These are phyloP conservation scores for Gasterosteus nipponicus DNA, from an alignment of 2,113 vertebrate species.

Conservation along the genomic window DNA sequence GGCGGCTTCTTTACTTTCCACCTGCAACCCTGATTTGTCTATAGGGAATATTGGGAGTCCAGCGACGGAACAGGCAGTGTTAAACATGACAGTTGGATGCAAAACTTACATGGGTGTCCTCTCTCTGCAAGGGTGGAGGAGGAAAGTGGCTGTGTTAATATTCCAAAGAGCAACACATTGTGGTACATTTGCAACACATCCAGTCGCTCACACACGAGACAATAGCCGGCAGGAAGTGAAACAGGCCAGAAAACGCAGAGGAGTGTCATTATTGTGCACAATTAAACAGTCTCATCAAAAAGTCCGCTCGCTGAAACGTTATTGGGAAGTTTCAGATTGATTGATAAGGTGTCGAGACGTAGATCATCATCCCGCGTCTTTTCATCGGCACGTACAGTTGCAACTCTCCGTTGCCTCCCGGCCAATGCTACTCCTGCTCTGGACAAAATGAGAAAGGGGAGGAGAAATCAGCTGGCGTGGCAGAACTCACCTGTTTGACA, in stretches of 20 bases:
- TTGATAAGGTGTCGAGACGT: slow-evolving; percentile 60
- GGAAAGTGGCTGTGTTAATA: slow-evolving; percentile 75
- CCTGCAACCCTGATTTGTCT: slow-evolving; percentile 36
- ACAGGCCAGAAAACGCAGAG: slow-evolving; percentile 45
- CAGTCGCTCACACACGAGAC: slow-evolving; percentile 27
- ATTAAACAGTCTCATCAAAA: slow-evolving; percentile 62
- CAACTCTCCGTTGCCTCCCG: slow-evolving; percentile 11
- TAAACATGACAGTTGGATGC: slow-evolving; percentile 46
- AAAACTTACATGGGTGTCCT: slow-evolving; percentile 88
- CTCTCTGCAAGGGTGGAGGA: slow-evolving; percentile 79
- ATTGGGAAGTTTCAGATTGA: slow-evolving; percentile 61
- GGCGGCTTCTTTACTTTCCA: not conserved
- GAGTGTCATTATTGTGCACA: slow-evolving; percentile 68
- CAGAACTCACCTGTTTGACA: slow-evolving; percentile 94
- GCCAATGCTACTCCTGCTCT: slow-evolving; percentile 42
- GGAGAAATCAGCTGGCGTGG: slow-evolving; percentile 14
- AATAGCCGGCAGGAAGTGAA: slow-evolving; percentile 44
- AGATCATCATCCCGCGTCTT: slow-evolving; percentile 53
- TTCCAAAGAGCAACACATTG: slow-evolving; percentile 54
- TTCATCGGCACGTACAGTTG: slow-evolving; percentile 37
- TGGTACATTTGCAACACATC: slow-evolving; percentile 42
- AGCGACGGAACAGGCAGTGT: slow-evolving; percentile 43
- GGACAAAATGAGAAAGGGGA: slow-evolving; percentile 19
- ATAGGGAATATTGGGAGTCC: not conserved
- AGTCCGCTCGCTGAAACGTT: slow-evolving; percentile 55